These are phyloP conservation scores for Epinephelus cyanopodus DNA, from an alignment of 2,113 vertebrate species.

Conservation along the genomic window DNA sequence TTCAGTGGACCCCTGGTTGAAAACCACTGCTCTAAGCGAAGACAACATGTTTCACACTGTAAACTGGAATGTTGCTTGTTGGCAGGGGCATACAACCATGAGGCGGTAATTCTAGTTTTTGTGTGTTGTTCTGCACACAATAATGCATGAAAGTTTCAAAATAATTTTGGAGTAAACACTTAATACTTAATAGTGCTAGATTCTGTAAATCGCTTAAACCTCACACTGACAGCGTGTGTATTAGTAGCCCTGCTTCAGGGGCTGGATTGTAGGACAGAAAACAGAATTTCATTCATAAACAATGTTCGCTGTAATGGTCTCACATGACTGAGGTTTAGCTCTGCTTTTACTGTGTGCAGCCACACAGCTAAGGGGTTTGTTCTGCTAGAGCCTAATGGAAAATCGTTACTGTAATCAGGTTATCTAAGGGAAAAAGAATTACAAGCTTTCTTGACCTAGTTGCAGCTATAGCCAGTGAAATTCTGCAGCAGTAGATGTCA, in stretches of 20 bases:
- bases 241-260: background rate
- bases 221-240: background rate
- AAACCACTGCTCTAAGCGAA: too few relatives aligned
- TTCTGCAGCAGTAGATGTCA: background rate
- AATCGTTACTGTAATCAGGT: constrained; percentile 18
- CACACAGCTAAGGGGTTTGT: constrained; percentile 36
- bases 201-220: background rate
- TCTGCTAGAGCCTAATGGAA: constrained; percentile 12
- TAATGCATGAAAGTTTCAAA: background rate
- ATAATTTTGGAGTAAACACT: too few relatives aligned
- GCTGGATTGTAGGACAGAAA: constrained; percentile 29
- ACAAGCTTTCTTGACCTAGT: background rate
- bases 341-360: background rate
- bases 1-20: too few relatives aligned
- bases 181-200: background rate
- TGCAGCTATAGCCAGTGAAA: background rate
- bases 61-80: too few relatives aligned
- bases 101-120: too few relatives aligned
- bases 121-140: background rate
- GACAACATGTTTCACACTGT: too few relatives aligned
- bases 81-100: too few relatives aligned
- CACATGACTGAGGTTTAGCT: constrained; percentile 44
- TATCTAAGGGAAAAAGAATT: background rate
- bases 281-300: constrained; percentile 58
- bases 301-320: constrained; percentile 22